These are phyloP conservation scores for Octopus bimaculoides DNA, from an alignment of 1,140 invertebrate species.

Conservation along the genomic window DNA sequence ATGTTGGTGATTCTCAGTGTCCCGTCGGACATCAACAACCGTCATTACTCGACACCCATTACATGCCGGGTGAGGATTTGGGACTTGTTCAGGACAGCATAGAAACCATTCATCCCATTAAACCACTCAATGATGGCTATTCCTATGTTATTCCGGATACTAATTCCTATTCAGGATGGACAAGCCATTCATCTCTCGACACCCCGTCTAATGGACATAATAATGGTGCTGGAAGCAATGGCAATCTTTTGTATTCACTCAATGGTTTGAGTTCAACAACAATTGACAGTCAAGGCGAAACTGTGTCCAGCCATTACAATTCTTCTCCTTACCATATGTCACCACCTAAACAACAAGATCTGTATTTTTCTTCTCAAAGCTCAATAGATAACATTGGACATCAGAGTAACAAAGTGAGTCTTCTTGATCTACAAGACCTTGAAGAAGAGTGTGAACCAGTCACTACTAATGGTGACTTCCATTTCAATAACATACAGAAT, in stretches of 20 bases:
- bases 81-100: neutral
- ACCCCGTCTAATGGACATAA: neutral
- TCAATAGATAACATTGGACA: neutral
- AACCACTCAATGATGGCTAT: neutral
- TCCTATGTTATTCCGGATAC: neutral
- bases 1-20: neutral
- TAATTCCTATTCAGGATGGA: neutral
- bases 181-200: neutral
- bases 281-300: neutral
- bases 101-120: neutral
- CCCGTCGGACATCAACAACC: neutral
- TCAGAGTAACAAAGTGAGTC: neutral
- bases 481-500: too few species aligned
- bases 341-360: neutral
- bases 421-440: neutral
- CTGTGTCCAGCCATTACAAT: neutral
- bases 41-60: neutral
- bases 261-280: neutral
- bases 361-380: neutral
- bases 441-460: too few species aligned
- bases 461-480: too few species aligned
- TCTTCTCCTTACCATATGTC: neutral
- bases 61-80: neutral
- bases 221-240: neutral
- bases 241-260: neutral